Evolutionary conservation across 2,113 vertebrate species (phyloP).

Genomic region (Carassius auratus): DNA sequence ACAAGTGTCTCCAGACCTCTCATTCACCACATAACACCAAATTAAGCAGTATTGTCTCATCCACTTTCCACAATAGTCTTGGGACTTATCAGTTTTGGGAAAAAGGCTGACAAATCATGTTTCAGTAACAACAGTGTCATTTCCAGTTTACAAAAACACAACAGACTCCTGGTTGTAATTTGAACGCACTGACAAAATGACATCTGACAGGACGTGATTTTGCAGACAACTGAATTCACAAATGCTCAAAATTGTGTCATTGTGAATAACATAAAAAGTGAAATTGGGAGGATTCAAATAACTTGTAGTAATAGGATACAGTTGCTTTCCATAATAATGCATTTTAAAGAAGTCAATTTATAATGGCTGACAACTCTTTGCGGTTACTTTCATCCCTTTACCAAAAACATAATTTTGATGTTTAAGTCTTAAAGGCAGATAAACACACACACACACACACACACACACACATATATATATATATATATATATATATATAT

Average conservation of each 20-base stretch:
- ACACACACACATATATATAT: too few relatives aligned
- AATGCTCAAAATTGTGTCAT: background rate
- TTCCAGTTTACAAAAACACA: background rate
- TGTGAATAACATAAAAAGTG: background rate
- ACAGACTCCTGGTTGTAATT: background rate
- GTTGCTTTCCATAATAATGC: background rate
- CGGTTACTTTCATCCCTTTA: background rate
- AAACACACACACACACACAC: background rate
- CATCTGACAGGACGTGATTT: background rate
- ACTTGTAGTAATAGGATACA: background rate
- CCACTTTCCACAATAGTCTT: background rate
- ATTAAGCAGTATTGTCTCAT: background rate
- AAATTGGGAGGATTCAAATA: background rate
- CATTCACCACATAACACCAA: background rate
- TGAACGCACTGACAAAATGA: background rate
- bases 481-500: background rate
- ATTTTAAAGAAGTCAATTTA: background rate
- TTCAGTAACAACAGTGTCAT: background rate
- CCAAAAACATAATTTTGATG: background rate
- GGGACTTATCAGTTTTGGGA: constrained; percentile 3
- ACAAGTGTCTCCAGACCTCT: background rate
- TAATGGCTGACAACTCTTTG: background rate
- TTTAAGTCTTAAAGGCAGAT: background rate
- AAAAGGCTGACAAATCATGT: background rate
- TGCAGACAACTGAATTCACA: background rate